These are phyloP conservation scores for Epinotia brunnichana DNA, from an alignment of 2,888 invertebrate species.

Conservation along the genomic window DNA sequence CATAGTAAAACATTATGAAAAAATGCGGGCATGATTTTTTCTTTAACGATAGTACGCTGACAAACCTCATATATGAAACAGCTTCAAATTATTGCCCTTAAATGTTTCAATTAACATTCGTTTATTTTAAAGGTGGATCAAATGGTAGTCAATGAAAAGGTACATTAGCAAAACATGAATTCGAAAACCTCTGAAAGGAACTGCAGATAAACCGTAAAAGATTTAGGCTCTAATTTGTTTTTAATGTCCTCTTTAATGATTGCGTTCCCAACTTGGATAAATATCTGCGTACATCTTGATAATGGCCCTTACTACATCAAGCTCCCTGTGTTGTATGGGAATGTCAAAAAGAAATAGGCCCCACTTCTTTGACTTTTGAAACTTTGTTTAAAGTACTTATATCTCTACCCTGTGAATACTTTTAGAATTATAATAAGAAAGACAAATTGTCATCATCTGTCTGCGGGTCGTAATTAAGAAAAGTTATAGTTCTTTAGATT, in stretches of 20 bases:
- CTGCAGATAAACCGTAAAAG: not conserved
- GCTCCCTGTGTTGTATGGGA: not conserved
- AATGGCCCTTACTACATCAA: not conserved
- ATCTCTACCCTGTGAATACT: not conserved
- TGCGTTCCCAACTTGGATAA: not conserved
- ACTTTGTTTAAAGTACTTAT: too few species aligned
- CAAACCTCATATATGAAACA: too few species aligned
- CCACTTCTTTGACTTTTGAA: too few species aligned
- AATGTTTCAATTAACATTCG: too few species aligned
- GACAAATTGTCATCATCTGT: slow-evolving; percentile 3
- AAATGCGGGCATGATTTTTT: too few species aligned
- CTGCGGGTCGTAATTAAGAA: slow-evolving; percentile 20
- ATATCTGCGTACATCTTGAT: not conserved
- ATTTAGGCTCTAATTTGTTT: not conserved
- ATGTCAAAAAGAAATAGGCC: too few species aligned
- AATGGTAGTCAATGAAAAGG: not conserved
- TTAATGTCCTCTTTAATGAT: slow-evolving; percentile 1
- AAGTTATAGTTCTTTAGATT: slow-evolving; percentile 27
- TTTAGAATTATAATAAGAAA: slow-evolving; percentile 6
- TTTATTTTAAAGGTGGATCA: not conserved
- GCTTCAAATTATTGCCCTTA: too few species aligned
- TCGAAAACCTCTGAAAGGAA: not conserved
- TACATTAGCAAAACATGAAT: not conserved
- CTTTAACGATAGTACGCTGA: too few species aligned
- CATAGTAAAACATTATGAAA: too few species aligned